Base-by-base conservation (phyloP, 1,140 invertebrate species). In the Gryllus bimaculatus region DNA sequence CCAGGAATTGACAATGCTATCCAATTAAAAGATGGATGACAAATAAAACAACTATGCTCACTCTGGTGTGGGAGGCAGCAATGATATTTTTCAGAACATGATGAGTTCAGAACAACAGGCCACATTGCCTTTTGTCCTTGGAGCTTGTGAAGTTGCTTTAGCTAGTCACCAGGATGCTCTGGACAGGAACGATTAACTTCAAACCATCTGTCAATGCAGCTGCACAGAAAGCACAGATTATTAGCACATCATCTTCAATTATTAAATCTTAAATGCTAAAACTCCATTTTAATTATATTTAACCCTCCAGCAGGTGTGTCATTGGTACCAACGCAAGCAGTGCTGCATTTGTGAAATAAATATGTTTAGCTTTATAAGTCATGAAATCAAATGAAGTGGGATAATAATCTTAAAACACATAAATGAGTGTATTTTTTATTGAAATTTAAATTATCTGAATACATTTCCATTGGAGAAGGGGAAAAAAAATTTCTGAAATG, bases 141-240 rank as follows among this genome's bases (percentile, higher is more conserved):
- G 47, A 48, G 47, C 76, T 20, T 77, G n/a, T 15, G 48, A 48
- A 20, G 8, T 8, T 48, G 48, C 47, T 0, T 8, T 48, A 66
- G 78, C 74, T 79, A 96, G 89, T 97, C 96, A 82, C 93, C 92
- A 81, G 96, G 96, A 89, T 98, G 96, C 87, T 97, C 96, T 49
- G 96, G 96, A 89, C 96, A 98, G 82, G 95, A 96, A 86, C 96
- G 92, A 90, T 98, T 98, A 83, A 97, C 94, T 89, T 97, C 94
- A 90, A 98, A 98, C 97, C 97, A 98, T 87, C 94, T 92, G 88
- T 98, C 96, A 87, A 97, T 97, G 89, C 96, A 97, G 86, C 94
- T 96, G 87, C 26, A 90, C 89, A 82, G 83, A 81, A 83, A 85
- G 83, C 81, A 84, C 80, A 47, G 83, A 85, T 78, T 79, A 75